phyloP scores from a whole-genome alignment of 2,113 vertebrate genomes.

The Empidonax alnorum region DNA sequence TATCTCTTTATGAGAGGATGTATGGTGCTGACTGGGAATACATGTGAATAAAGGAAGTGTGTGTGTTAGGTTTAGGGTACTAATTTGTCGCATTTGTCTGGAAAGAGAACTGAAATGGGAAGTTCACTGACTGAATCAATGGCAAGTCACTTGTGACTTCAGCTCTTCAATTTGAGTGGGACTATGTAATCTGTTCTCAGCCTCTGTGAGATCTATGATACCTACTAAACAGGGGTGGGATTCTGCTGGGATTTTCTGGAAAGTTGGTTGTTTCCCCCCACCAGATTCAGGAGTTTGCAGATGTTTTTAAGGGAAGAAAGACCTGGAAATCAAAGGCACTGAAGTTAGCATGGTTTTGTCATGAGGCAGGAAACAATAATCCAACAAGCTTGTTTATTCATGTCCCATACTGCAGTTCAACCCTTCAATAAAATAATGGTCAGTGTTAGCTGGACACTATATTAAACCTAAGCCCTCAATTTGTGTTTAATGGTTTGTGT shows the following conservation, averaged over 20 bases:
- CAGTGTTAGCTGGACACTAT: neutral
- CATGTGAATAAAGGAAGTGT: neutral
- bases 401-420: neutral
- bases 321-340: neutral
- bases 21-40: neutral
- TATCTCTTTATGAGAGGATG: neutral
- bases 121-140: neutral
- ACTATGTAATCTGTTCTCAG: neutral
- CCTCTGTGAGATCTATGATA: neutral
- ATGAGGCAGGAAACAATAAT: neutral
- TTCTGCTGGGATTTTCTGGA: slow-evolving; percentile 20
- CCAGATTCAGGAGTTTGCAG: neutral
- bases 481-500: neutral
- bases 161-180: neutral
- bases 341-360: neutral
- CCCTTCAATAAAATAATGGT: neutral
- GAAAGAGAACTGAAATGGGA: neutral
- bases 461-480: neutral
- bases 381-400: neutral
- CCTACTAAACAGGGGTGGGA: neutral
- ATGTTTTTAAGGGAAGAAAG: neutral
- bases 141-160: neutral
- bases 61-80: neutral
- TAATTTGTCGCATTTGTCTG: neutral
- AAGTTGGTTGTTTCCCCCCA: neutral